Evolutionary conservation across 2,888 invertebrate species (phyloP).

Genomic region (Callyntrura guangdongensis): DNA sequence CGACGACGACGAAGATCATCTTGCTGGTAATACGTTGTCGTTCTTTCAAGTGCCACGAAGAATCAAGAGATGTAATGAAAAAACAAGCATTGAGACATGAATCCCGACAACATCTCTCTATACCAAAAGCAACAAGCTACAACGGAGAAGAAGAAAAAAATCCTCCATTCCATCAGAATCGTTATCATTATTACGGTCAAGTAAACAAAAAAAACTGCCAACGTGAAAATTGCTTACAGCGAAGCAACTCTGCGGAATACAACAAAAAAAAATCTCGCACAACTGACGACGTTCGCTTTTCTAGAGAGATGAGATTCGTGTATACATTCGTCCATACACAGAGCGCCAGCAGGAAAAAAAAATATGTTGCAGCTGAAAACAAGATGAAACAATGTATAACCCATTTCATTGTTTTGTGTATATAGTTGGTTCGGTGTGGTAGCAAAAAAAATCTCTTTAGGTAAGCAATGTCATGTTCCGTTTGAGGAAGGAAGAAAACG

Average conservation of each 20-base stretch:
- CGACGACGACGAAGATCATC: no score
- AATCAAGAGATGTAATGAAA: neutral
- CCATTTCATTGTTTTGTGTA: neutral
- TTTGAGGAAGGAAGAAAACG: conserved; percentile 28
- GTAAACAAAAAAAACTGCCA: conserved; percentile 55
- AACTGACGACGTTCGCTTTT: neutral
- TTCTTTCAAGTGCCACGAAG: neutral
- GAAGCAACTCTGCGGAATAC: conserved; percentile 61
- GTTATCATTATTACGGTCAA: conserved; percentile 25
- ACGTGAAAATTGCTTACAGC: conserved; percentile 73
- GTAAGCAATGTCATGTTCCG: neutral
- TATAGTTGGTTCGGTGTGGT: neutral
- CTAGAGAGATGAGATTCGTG: neutral
- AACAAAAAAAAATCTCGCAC: neutral
- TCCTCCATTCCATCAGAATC: conserved; percentile 47
- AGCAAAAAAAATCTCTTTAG: neutral
- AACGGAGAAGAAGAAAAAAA: neutral
- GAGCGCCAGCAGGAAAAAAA: no score
- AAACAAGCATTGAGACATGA: neutral
- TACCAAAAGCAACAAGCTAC: no score
- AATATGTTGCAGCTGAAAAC: neutral
- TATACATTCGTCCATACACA: neutral
- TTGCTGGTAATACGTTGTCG: no score
- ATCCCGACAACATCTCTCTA: neutral
- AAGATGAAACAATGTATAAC: conserved; percentile 1